phyloP scores from a whole-genome alignment of 2,113 vertebrate genomes.

The Xiphorhynchus elegans region DNA sequence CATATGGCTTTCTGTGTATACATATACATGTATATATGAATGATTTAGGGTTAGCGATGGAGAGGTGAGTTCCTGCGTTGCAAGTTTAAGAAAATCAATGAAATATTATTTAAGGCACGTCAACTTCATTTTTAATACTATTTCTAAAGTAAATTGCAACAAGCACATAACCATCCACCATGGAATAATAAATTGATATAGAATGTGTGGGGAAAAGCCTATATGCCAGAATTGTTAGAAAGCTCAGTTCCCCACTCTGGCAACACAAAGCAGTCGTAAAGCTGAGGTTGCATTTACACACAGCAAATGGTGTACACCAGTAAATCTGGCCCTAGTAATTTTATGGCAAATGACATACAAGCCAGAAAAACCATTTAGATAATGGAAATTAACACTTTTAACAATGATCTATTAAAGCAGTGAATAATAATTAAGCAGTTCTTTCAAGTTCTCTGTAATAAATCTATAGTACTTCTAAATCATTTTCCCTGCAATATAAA shows the following conservation, averaged over 20 bases:
- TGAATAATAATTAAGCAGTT: neutral
- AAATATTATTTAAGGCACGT: conserved; percentile 22
- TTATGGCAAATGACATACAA: conserved; percentile 22
- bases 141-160: conserved; percentile 23
- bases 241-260: conserved; percentile 1
- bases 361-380: conserved; percentile 44
- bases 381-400: conserved; percentile 53
- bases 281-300: neutral
- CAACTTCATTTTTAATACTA: conserved; percentile 38
- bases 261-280: conserved; percentile 18
- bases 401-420: neutral
- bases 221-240: conserved; percentile 27
- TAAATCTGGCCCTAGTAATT: conserved; percentile 35
- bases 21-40: neutral
- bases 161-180: neutral
- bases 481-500: neutral
- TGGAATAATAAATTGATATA: conserved; percentile 6
- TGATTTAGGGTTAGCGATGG: neutral
- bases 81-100: conserved; percentile 29
- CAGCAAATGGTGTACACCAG: neutral
- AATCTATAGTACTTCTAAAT: neutral
- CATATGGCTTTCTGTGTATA: neutral
- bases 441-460: neutral
- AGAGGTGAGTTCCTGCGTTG: neutral
- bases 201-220: conserved; percentile 15